Base-by-base conservation (phyloP, 2,888 invertebrate species). In the Cotesia congregata region DNA sequence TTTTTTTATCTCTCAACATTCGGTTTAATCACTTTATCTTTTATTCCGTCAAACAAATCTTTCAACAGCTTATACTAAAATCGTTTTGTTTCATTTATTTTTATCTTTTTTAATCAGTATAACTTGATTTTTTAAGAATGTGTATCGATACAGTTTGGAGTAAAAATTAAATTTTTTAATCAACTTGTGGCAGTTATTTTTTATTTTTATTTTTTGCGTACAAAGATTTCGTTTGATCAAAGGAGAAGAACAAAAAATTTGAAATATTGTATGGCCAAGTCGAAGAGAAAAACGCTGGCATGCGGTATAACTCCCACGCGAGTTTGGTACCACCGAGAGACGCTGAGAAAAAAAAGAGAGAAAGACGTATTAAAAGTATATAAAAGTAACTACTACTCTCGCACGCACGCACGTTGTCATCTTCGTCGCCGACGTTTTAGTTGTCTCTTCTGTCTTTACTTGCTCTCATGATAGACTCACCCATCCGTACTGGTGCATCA, bases 281-380 rank as follows among this genome's bases (percentile, higher is more conserved):
- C 80, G 80, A 72, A 74, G 50, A 77, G 78, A 81, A 79, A 81
- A 81, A 80, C 80, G 79, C 81, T 82, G 82, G 81, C 82, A 83
- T 83, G 83, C 80, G 82, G 81, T 78, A 74, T 67, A 77, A 82
- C 80, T 82, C 82, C 83, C 83, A 82, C 83, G 81, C 83, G 77
- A 80, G 61, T 7, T 41, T 7, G 30, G 67, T 17, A 72, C 72
- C 50, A 70, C 50, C 3, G 30, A 70, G 59, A 61, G 70, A 61
- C 17, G 50, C 9, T 17, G 60, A 20, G 60, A 38, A 30, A 12
- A 60, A 30, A 59, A 12, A 30, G 20, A 70, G 38, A 12, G 70
- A n/a, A 60, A 17, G 50, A 61, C 5, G 15, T 4, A 60, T 6
- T 6, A 60, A 20, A 50, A 60, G 4, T 12, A 60, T 4, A 70